phyloP scores from a whole-genome alignment of 2,888 invertebrate species.

The Anodontia alba region DNA sequence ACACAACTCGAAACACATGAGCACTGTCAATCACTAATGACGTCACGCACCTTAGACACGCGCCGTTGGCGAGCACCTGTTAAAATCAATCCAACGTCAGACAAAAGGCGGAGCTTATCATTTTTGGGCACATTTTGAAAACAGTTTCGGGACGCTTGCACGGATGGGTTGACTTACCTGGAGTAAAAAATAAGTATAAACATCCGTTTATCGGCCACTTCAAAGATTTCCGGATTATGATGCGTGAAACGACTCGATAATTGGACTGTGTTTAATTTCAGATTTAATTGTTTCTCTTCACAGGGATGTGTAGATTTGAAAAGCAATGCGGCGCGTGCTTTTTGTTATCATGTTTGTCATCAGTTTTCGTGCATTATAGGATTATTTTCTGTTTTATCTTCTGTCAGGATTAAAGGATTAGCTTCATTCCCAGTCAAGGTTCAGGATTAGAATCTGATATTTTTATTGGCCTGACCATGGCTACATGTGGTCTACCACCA shows the following conservation, averaged over 20 bases:
- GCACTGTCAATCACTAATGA: constrained; percentile 5
- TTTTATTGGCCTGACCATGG: constrained; percentile 35
- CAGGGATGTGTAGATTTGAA: not conserved
- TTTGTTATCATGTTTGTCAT: not conserved
- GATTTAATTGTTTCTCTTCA: not conserved
- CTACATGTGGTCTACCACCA: constrained; percentile 47
- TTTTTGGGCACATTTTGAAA: constrained; percentile 65
- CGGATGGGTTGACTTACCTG: not conserved
- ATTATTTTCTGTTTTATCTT: constrained; percentile 11
- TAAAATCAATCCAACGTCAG: constrained; percentile 17
- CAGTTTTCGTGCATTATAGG: constrained; percentile 6
- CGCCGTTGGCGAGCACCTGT: constrained; percentile 19
- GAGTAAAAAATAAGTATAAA: constrained; percentile 9
- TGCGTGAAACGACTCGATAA: not conserved
- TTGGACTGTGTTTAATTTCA: not conserved
- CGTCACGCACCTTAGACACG: constrained; percentile 7
- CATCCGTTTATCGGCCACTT: constrained; percentile 11
- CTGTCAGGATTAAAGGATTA: not conserved
- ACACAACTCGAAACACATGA: not conserved
- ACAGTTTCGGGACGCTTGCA: constrained; percentile 32
- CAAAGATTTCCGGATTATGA: not conserved
- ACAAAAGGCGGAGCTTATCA: constrained; percentile 45
- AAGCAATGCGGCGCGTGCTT: not conserved
- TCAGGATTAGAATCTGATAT: not conserved
- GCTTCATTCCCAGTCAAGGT: not conserved